These are phyloP conservation scores for Sisor rabdophorus DNA, from an alignment of 2,113 vertebrate genomes.

Conservation along the genomic window DNA sequence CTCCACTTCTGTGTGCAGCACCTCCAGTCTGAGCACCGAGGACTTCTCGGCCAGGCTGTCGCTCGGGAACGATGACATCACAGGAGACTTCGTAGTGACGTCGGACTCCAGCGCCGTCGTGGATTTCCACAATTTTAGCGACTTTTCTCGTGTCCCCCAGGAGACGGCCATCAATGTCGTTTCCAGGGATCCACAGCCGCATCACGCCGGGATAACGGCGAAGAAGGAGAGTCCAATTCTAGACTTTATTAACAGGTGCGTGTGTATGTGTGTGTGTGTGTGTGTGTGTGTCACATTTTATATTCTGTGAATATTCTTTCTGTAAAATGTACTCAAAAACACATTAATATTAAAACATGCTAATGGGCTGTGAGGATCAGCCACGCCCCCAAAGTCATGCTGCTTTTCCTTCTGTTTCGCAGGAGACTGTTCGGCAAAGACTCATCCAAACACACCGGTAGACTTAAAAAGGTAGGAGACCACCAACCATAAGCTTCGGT, in stretches of 20 bases:
- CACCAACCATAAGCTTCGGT: neutral
- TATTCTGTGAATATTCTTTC: neutral
- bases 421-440: constrained; percentile 88
- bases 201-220: constrained; percentile 10
- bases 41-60: constrained; percentile 83
- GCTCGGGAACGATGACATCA: constrained; percentile 83
- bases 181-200: constrained; percentile 44
- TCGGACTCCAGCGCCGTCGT: constrained; percentile 91
- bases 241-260: constrained; percentile 80
- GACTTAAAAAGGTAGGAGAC: constrained; percentile 77
- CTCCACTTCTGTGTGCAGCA: constrained; percentile 80
- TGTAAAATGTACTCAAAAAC: neutral
- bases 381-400: neutral
- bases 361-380: neutral
- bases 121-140: constrained; percentile 75
- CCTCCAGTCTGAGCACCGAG: constrained; percentile 84
- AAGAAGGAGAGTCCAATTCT: constrained; percentile 76
- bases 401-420: constrained; percentile 13
- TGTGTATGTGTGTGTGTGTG: neutral
- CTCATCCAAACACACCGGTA: constrained; percentile 73
- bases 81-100: constrained; percentile 80
- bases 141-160: constrained; percentile 68
- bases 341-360: neutral
- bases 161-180: constrained; percentile 65
- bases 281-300: neutral